phyloP scores from a whole-genome alignment of 1,140 invertebrate species.

The Piezodorus guildinii region DNA sequence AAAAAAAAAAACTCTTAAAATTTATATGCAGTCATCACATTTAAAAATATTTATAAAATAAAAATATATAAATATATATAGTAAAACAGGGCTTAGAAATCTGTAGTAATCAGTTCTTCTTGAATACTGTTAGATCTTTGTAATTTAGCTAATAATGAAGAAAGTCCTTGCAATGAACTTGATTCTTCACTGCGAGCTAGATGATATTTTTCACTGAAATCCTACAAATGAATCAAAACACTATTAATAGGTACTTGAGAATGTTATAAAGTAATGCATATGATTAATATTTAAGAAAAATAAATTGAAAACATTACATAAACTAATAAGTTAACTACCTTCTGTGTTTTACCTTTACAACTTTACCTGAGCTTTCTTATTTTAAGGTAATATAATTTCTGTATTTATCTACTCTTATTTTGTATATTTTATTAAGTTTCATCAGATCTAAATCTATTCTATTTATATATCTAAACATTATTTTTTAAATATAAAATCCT shows the following conservation, averaged over 20 bases:
- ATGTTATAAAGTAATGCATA: no score
- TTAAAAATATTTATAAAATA: neutral
- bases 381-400: conserved; percentile 1
- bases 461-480: no score
- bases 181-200: conserved; percentile 45
- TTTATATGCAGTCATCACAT: neutral
- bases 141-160: conserved; percentile 35
- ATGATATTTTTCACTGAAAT: conserved; percentile 66
- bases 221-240: conserved; percentile 35
- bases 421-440: no score
- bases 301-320: no score
- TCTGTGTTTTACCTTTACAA: no score
- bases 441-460: no score
- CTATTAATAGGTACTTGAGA: neutral
- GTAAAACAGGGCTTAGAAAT: neutral
- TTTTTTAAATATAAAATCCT: no score
- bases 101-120: conserved; percentile 55
- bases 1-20: neutral
- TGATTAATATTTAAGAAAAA: no score
- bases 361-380: neutral
- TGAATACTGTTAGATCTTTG: conserved; percentile 66
- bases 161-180: conserved; percentile 43
- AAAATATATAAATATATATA: neutral
- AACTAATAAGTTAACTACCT: no score
- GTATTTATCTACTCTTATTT: neutral